Conservation (phyloP, 2,113 vertebrate species). For the Ploceus nigricollis region DNA sequence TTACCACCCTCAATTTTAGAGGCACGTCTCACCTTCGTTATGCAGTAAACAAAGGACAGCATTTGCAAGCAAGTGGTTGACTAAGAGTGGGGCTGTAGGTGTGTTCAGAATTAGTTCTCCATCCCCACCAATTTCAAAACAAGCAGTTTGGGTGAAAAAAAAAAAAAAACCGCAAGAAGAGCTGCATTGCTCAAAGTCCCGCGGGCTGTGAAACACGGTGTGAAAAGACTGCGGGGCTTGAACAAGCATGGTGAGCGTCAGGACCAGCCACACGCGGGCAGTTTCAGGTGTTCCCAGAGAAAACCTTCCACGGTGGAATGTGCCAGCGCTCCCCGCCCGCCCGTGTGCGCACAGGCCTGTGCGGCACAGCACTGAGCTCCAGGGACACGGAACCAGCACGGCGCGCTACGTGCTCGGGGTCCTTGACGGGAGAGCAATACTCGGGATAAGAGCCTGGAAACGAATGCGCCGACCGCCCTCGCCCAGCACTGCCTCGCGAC, state of each 20-base stretch:
- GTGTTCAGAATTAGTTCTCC: not conserved
- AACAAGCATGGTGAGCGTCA: accelerated
- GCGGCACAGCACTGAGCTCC: not conserved
- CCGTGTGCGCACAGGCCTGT: accelerated
- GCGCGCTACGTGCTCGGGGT: accelerated
- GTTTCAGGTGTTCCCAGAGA: too few relatives aligned
- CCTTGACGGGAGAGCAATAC: too few relatives aligned
- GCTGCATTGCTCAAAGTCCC: not conserved
- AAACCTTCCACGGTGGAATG: not conserved
- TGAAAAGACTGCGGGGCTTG: accelerated
- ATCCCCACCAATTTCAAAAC: not conserved
- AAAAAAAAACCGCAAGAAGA: not conserved
- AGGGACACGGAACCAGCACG: not conserved
- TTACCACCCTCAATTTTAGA: not conserved
- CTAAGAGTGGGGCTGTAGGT: not conserved
- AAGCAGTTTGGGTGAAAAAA: accelerated
- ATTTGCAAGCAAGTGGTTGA: not conserved
- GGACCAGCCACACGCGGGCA: accelerated
- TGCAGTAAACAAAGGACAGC: not conserved
- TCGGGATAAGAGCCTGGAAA: accelerated
- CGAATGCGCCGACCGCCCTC: too few relatives aligned
- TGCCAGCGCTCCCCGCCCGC: not conserved
- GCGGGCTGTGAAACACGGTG: accelerated
- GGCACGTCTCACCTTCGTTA: not conserved
- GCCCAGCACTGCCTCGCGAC: not conserved